phyloP scores from a whole-genome alignment of 2,888 invertebrate species.

The Pammene fasciana region DNA sequence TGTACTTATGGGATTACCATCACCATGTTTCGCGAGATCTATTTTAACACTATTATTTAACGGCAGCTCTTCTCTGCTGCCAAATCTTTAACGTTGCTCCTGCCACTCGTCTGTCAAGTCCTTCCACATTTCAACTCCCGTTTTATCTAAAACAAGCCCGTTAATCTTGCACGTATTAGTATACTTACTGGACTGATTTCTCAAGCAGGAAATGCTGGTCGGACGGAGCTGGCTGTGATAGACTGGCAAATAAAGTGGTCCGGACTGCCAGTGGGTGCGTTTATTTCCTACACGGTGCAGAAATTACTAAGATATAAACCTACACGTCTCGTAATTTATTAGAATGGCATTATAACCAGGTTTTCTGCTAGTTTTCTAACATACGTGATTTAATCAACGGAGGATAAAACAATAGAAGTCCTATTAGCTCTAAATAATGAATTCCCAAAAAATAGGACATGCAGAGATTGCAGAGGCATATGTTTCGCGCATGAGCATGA shows the following conservation, averaged over 20 bases:
- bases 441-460: no score
- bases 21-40: no score
- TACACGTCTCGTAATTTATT: background rate
- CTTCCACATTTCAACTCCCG: no score
- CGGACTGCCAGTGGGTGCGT: slow-evolving; percentile 8
- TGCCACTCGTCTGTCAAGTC: no score
- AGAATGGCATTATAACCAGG: background rate
- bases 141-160: background rate
- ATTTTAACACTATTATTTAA: no score
- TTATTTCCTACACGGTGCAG: slow-evolving; percentile 4
- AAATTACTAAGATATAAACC: background rate
- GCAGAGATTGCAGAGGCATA: no score
- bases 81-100: no score
- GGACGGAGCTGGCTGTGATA: background rate
- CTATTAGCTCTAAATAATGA: no score
- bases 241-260: slow-evolving; percentile 12
- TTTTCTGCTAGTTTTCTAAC: background rate
- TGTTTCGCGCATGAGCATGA: no score
- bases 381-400: background rate
- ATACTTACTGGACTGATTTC: background rate
- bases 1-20: no score
- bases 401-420: no score
- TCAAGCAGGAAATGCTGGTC: slow-evolving; percentile 7
- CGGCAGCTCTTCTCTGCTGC: no score
- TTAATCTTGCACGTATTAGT: background rate